A percentile compares a stretch with the other conserved stretches of the same genome.
Evolutionary conservation across 2,113 vertebrate species (phyloP).

Genomic region (Tylochromis polylepis): DNA sequence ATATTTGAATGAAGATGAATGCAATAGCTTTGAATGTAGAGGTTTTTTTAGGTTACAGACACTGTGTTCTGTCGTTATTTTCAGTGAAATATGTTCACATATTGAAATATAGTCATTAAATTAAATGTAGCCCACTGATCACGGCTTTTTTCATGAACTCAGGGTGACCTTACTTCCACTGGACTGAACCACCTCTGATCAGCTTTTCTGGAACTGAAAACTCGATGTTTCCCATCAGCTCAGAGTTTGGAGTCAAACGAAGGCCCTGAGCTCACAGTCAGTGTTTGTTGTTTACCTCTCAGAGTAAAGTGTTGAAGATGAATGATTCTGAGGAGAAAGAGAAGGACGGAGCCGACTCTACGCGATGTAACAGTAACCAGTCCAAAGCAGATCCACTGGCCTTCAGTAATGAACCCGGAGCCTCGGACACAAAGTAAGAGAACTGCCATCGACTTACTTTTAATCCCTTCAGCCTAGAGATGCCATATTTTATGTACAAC

Average conservation of each 20-base stretch:
- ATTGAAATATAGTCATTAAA: not conserved
- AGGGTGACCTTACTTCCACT: not conserved
- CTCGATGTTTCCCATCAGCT: not conserved
- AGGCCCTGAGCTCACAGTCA: not conserved
- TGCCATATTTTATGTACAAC: not conserved
- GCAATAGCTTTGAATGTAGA: not conserved
- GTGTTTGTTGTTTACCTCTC: not conserved
- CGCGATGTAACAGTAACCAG: not conserved
- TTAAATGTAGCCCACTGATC: not conserved
- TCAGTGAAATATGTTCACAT: not conserved
- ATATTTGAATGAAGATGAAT: not conserved
- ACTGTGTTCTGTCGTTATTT: not conserved
- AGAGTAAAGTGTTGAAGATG: not conserved
- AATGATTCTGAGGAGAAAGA: not conserved
- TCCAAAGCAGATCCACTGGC: not conserved
- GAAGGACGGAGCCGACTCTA: fast-evolving
- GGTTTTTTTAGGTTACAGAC: not conserved
- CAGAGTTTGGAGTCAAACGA: not conserved
- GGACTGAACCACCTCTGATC: not conserved
- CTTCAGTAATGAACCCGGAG: not conserved
- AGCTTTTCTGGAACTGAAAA: not conserved
- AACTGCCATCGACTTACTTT: not conserved
- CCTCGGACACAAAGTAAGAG: not conserved
- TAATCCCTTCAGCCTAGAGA: not conserved
- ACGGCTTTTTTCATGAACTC: not conserved